Conservation (phyloP, 2,797 vertebrate genomes). For the Oryzias sinensis region DNA sequence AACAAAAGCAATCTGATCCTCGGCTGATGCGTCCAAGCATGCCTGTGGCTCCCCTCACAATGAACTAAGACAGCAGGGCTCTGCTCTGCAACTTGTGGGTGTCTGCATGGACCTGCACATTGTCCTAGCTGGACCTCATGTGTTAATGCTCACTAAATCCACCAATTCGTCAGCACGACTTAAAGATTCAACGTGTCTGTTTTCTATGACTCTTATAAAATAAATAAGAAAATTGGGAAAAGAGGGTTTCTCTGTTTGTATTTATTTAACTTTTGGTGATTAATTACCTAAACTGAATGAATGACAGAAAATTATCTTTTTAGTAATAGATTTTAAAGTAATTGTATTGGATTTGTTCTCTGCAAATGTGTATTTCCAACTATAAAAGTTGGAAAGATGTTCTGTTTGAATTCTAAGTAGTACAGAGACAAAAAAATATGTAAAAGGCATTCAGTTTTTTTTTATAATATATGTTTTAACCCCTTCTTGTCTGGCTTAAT, state of each 20-base stretch:
- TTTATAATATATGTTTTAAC: no score
- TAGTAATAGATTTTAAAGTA: no score
- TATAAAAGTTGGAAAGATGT: no score
- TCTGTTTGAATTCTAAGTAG: no score
- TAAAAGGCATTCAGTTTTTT: no score
- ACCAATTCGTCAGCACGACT: neutral
- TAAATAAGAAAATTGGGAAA: neutral
- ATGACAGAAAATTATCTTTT: no score
- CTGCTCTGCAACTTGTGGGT: constrained; percentile 54
- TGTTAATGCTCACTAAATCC: constrained; percentile 30
- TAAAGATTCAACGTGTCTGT: neutral
- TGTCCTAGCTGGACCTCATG: constrained; percentile 34
- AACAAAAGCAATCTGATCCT: constrained; percentile 78
- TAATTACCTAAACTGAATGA: no score
- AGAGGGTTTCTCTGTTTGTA: neutral
- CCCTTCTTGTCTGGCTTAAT: no score
- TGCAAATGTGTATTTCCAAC: no score
- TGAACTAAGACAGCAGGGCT: constrained; percentile 56
- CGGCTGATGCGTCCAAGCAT: constrained; percentile 64
- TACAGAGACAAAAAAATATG: no score
- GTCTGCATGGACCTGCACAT: constrained; percentile 49
- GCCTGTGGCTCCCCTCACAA: constrained; percentile 54
- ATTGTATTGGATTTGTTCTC: no score
- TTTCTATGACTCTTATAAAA: neutral
- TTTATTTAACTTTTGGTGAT: neutral